Base-by-base conservation (phyloP, 2,888 invertebrate species). In the Hymenopus coronatus region DNA sequence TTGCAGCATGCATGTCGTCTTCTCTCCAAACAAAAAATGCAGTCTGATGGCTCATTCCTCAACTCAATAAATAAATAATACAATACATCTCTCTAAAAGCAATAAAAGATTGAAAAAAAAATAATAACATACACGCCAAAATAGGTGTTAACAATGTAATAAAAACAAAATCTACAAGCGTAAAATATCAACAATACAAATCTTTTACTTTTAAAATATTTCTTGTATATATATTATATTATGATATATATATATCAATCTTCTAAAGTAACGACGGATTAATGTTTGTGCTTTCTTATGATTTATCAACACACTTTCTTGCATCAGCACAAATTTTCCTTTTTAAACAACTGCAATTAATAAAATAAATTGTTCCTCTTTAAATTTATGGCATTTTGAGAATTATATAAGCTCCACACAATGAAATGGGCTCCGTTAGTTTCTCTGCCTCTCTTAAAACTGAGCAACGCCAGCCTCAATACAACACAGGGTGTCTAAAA, bases 141-240 rank as follows among this genome's bases (percentile, higher is more conserved):
- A 89, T 82, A 89, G 86, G 54, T 85, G 89, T 89, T 89, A 89
- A 89, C 89, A 89, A 89, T 86, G 86, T 82, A 89, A 82, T 87
- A 82, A 87, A 87, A 87, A 87, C 87, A 87, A 89, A 86, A 86
- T 89, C 89, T 89, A 89, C 89, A 89, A 89, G 86, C 86, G 54
- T 86, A 89, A 89, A 89, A 86, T 89, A 89, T 89, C 86, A 89
- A 86, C 89, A 89, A 86, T 83, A 89, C 82, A 88, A 88, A 82
- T 82, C 46, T 85, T n/a, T 85, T 87, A 82, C 30, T 87, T 87
- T 87, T 25, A 87, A 87, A 87, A 87, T 87, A 87, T 87, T 82
- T 70, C 54, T 70, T 70, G 54, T 87, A 27, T 82, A 27, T 87
- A 82, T 82, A 82, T 82, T 33, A 82, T 20, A 33, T 28, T 84